phyloP scores from a whole-genome alignment of 2,113 vertebrate species.

The Channa argus region DNA sequence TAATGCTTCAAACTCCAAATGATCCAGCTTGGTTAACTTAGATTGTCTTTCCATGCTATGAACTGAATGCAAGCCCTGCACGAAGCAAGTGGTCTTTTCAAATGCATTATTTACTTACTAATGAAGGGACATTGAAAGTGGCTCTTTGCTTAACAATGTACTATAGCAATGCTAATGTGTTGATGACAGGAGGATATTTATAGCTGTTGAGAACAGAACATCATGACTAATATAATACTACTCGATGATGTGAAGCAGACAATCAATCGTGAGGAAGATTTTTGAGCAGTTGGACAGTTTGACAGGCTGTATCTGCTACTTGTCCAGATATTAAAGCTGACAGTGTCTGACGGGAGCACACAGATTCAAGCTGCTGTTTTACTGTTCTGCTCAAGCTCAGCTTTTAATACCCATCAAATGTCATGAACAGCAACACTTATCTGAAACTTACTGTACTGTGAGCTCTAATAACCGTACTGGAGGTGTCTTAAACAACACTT shows the following conservation, averaged over 20 bases:
- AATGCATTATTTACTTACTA: background rate
- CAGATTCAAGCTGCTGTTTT: slow-evolving; percentile 15
- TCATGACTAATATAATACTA: too few species aligned
- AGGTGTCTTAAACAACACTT: too few species aligned
- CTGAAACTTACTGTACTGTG: too few species aligned
- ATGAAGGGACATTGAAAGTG: slow-evolving; percentile 7
- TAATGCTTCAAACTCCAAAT: too few species aligned
- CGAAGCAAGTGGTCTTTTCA: background rate
- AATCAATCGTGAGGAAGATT: slow-evolving; percentile 40
- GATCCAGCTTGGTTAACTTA: background rate
- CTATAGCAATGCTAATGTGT: background rate
- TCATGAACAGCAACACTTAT: slow-evolving; percentile 34
- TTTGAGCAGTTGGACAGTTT: slow-evolving; percentile 41
- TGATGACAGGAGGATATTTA: slow-evolving; percentile 5
- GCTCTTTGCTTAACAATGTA: background rate
- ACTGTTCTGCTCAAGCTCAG: slow-evolving; percentile 6
- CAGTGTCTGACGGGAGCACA: slow-evolving; percentile 32
- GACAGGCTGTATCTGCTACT: slow-evolving; percentile 50
- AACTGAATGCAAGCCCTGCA: background rate
- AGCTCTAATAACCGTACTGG: too few species aligned
- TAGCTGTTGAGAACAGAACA: slow-evolving; percentile 12
- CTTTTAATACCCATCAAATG: slow-evolving; percentile 48
- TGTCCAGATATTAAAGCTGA: slow-evolving; percentile 49
- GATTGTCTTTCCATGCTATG: background rate
- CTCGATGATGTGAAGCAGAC: slow-evolving; percentile 17